Conservation (phyloP, 2,113 vertebrate species). For the Natator depressus region DNA sequence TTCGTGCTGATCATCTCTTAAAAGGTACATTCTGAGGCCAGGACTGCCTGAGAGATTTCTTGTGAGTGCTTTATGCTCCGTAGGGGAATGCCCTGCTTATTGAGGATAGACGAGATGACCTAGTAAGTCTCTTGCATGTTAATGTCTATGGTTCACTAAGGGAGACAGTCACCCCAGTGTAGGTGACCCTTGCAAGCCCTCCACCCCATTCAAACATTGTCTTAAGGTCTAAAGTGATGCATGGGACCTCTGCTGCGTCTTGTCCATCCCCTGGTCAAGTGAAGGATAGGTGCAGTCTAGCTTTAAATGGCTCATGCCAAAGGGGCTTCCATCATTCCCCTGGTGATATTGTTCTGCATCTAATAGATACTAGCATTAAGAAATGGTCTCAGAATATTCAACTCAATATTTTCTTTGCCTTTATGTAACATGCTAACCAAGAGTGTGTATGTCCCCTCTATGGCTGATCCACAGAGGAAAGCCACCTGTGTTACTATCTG, state of each 20-base stretch:
- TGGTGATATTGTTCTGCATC: background rate
- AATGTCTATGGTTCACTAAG: background rate
- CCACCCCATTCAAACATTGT: background rate
- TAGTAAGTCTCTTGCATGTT: background rate
- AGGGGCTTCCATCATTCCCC: background rate
- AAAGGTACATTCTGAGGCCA: conserved; percentile 86
- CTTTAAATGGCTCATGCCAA: background rate
- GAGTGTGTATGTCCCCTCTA: background rate
- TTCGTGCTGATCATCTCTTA: conserved; percentile 95
- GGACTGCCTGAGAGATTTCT: background rate
- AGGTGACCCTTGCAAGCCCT: background rate
- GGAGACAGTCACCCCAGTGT: background rate
- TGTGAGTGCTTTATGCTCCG: background rate
- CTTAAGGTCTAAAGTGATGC: background rate
- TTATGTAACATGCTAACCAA: background rate
- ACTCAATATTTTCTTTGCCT: background rate
- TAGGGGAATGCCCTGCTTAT: background rate
- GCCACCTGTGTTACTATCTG: background rate
- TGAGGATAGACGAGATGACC: background rate
- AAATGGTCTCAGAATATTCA: background rate
- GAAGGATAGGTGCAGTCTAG: fast-evolving
- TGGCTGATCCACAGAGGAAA: background rate
- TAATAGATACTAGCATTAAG: fast-evolving
- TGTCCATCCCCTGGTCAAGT: background rate
- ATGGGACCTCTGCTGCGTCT: background rate